Evolutionary conservation across 2,113 vertebrate species (phyloP).

Genomic region (Cepphus grylle): DNA sequence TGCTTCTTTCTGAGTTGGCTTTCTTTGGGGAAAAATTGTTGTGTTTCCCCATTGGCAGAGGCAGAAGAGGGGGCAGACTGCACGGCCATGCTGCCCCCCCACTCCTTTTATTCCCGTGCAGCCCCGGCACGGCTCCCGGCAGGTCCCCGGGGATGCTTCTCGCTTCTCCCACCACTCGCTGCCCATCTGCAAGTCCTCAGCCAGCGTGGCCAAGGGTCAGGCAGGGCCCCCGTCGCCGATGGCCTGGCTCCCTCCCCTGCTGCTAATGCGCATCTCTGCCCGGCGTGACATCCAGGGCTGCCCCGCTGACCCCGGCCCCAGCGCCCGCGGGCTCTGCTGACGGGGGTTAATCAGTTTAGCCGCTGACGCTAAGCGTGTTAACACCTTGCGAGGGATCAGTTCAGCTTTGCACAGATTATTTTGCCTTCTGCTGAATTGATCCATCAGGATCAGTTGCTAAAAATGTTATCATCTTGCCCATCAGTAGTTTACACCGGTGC

Average conservation of each 20-base stretch:
- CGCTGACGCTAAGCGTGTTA: conserved; percentile 27
- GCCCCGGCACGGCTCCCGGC: rapidly evolving
- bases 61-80: neutral
- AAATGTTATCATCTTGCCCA: conserved; percentile 56
- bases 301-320: neutral
- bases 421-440: conserved; percentile 53
- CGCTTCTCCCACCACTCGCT: neutral
- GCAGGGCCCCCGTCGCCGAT: neutral
- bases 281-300: neutral
- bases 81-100: no score
- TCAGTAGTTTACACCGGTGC: conserved; percentile 40
- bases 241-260: neutral
- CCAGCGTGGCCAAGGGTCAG: rapidly evolving
- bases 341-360: conserved; percentile 39
- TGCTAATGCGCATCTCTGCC: neutral
- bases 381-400: conserved; percentile 45
- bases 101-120: neutral
- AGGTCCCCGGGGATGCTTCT: neutral
- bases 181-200: neutral
- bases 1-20: neutral
- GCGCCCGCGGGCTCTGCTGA: neutral
- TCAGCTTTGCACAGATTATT: conserved; percentile 66
- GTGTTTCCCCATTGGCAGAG: neutral
- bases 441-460: conserved; percentile 59
- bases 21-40: rapidly evolving